Percentiles rank a stretch among this genome's conserved stretches.
These are phyloP conservation scores for Crenichthys baileyi DNA, from an alignment of 2,797 vertebrate species.

Conservation along the genomic window DNA sequence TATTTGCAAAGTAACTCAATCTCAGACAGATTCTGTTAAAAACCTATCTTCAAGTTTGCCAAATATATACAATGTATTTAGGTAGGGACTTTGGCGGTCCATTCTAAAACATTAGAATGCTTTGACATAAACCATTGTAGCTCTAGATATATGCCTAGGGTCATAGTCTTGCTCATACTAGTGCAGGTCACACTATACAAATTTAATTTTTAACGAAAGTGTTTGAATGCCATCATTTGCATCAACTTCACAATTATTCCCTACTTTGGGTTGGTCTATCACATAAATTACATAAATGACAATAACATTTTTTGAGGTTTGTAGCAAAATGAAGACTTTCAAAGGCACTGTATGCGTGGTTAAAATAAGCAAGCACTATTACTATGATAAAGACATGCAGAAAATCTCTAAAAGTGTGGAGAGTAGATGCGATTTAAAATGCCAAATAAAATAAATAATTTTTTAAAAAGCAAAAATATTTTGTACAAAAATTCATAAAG, in stretches of 20 bases:
- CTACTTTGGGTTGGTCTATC: background rate
- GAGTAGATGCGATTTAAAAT: conserved; percentile 37
- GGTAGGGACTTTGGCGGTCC: background rate
- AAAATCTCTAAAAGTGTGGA: conserved; percentile 42
- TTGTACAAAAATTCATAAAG: background rate
- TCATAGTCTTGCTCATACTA: no score
- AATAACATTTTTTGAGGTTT: no score
- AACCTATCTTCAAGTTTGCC: background rate
- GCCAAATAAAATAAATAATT: conserved; percentile 20
- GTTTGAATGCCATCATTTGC: background rate
- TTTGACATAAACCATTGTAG: background rate
- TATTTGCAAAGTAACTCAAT: background rate
- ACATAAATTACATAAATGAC: background rate
- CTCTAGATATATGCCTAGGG: background rate
- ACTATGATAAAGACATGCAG: conserved; percentile 42
- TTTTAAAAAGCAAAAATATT: background rate
- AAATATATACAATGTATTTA: background rate
- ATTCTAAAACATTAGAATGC: background rate
- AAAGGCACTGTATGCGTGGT: background rate
- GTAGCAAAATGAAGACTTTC: background rate
- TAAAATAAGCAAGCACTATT: background rate
- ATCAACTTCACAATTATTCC: background rate
- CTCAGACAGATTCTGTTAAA: background rate
- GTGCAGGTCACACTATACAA: background rate
- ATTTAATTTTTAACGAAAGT: background rate